Conservation (phyloP, 2,113 vertebrate genomes). For the Ptilonorhynchus violaceus region DNA sequence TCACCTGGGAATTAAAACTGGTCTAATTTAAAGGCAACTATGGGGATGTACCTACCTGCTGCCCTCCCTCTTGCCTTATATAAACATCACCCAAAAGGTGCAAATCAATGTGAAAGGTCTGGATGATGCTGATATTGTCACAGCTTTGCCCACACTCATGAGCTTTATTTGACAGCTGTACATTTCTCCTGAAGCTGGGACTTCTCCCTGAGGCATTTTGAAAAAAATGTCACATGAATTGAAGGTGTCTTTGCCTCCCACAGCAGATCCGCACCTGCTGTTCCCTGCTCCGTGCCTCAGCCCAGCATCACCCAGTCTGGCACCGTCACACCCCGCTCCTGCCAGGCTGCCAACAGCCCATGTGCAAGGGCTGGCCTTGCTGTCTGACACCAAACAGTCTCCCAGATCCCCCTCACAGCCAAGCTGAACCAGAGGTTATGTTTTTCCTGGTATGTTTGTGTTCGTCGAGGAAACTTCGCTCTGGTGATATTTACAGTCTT, state of each 20-base stretch:
- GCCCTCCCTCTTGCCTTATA: background rate
- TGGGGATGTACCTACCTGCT: background rate
- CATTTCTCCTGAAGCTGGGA: background rate
- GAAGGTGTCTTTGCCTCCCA: background rate
- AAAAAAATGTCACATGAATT: background rate
- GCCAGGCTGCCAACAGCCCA: constrained; percentile 17
- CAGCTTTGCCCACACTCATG: background rate
- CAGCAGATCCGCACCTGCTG: background rate
- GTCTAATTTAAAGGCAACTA: background rate
- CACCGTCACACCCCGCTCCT: background rate
- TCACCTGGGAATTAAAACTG: background rate
- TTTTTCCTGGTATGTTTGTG: background rate
- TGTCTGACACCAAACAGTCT: background rate
- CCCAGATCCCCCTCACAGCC: background rate
- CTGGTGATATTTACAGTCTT: background rate
- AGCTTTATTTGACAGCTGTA: background rate
- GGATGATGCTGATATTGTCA: background rate
- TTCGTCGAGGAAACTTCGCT: background rate
- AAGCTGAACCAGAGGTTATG: background rate
- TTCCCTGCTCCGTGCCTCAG: background rate
- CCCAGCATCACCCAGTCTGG: background rate
- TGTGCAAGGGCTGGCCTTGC: background rate
- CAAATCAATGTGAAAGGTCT: background rate
- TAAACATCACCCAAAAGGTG: background rate
- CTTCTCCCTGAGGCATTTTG: background rate